Evolutionary conservation across 2,113 vertebrate species (phyloP).

Genomic region (Phrynosoma platyrhinos): DNA sequence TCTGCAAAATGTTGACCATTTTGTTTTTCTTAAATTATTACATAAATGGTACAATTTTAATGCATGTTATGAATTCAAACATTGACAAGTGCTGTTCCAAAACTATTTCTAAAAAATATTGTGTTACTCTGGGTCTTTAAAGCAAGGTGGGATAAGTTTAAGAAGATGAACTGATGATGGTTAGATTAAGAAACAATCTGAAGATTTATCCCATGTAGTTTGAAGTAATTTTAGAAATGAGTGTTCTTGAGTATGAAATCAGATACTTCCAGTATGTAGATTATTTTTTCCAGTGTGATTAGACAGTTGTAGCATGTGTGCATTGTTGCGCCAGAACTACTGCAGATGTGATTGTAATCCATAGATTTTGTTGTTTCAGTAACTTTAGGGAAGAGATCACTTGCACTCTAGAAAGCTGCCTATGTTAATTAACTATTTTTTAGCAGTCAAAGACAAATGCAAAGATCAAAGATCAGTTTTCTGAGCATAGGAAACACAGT

Average conservation of each 20-base stretch:
- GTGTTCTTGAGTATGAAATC: conserved; percentile 9
- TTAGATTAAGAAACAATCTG: conserved; percentile 4
- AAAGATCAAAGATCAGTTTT: not conserved
- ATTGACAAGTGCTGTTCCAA: not conserved
- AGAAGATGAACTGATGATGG: not conserved
- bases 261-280: conserved; percentile 35
- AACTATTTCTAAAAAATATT: not conserved
- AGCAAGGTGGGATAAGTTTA: not conserved
- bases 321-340: conserved; percentile 48
- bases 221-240: conserved; percentile 20
- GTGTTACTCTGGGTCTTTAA: not conserved
- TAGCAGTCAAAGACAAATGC: conserved; percentile 16
- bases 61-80: not conserved
- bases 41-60: not conserved
- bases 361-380: conserved; percentile 33
- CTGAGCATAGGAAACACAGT: not conserved
- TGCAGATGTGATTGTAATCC: conserved; percentile 45
- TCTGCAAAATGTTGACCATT: not conserved
- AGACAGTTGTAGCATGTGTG: not conserved
- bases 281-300: conserved; percentile 34
- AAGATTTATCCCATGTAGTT: not conserved
- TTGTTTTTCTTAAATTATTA: not conserved
- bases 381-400: conserved; percentile 32
- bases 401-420: not conserved
- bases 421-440: not conserved